Evolutionary conservation across 2,113 vertebrate genomes (phyloP), one percentile per base, ranked within the genome.

Genomic region (Neolamprologus ventralis): DNA sequence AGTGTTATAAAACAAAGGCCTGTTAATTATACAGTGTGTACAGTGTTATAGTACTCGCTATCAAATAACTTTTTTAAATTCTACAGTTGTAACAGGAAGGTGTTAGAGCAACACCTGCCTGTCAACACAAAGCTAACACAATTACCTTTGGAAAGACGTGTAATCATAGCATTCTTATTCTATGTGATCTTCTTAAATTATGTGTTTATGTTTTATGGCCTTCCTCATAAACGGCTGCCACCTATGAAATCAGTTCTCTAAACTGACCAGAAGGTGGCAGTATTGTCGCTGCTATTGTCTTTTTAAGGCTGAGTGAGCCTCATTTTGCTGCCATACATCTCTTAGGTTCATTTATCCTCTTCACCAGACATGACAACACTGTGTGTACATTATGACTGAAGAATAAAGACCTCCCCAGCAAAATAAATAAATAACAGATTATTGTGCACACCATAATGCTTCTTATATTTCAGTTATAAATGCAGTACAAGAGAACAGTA

Each of bases 231-330:
- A 7, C 37, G 33, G 21, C 14, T 79, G 23, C 21, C 8, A 53
- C n/a, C 31, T 9, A 21, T 21, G 2, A 82, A 47, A 71, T 75
- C 71, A 89, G 73, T 92, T 83, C 87, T 10, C 3, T 8, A 49
- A 4, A 53, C 2, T 17, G 1, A 49, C 94, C 96, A 95, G 82
- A 60, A 94, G 96, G 91, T 96, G 96, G 95, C 96, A 92, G 94
- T 94, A 92, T 53, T 82, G 75, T 80, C 73, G 7, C 88, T 94
- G 55, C 47, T 91, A 75, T 89, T 13, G 84, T 68, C 12, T 4
- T 17, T 68, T 37, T 11, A 10, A 82, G 55, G 13, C 81, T 2
- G 49, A 57, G 31, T 47, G 80, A n/a, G 57, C 80, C 28, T 78
- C 73, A 33, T 78, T 78, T 78, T 78, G 17, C 73, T 78, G 73